phyloP scores from a whole-genome alignment of 2,888 invertebrate species.

The Polyommatus icarus region DNA sequence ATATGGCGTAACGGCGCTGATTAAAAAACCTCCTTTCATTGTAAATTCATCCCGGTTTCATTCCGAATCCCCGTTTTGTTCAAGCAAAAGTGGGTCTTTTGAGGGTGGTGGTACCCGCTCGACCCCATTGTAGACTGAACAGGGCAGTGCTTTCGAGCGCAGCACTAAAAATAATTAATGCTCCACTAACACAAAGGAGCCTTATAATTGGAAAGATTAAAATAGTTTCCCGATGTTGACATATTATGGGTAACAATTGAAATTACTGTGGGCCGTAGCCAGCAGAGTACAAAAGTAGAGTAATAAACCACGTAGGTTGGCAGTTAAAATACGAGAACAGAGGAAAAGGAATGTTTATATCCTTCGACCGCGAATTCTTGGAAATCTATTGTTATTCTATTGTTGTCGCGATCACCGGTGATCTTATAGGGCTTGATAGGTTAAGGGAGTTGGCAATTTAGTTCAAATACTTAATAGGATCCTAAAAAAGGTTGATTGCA shows the following conservation, averaged over 20 bases:
- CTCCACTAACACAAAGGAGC: constrained; percentile 32
- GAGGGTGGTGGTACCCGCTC: constrained; percentile 21
- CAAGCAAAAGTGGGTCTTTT: constrained; percentile 30
- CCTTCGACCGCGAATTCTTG: too few species aligned
- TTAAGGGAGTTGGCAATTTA: too few species aligned
- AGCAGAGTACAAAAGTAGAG: not conserved
- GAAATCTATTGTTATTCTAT: too few species aligned
- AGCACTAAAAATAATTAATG: constrained; percentile 35
- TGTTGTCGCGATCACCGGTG: too few species aligned
- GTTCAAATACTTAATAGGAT: not conserved
- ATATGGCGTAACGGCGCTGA: constrained; percentile 13
- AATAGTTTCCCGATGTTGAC: constrained; percentile 9
- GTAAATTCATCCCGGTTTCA: constrained; percentile 24
- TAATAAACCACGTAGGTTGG: not conserved
- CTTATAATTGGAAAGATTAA: constrained; percentile 32
- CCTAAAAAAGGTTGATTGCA: not conserved
- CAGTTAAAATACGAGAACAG: not conserved
- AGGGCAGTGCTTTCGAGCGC: constrained; percentile 31
- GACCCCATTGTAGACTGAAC: constrained; percentile 29
- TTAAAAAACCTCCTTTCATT: constrained; percentile 20
- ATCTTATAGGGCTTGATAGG: too few species aligned
- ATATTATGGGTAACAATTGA: not conserved
- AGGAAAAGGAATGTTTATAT: too few species aligned
- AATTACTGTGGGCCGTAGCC: not conserved
- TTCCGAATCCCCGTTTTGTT: constrained; percentile 15